These are phyloP conservation scores for Falco rusticolus DNA, from an alignment of 2,797 vertebrate species.

Conservation along the genomic window DNA sequence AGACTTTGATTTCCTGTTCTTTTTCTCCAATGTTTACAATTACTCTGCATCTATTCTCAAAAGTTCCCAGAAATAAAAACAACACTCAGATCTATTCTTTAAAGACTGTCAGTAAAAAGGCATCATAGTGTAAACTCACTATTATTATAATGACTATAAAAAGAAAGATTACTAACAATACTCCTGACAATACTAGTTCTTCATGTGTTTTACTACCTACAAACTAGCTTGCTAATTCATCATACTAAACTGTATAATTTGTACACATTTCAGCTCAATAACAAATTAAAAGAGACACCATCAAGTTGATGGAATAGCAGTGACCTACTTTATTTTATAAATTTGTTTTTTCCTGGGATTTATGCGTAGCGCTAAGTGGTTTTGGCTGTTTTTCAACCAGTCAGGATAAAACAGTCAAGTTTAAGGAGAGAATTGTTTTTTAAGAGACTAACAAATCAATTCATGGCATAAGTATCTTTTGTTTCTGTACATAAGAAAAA, in stretches of 20 bases:
- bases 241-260: neutral
- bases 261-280: neutral
- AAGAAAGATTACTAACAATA: conserved; percentile 12
- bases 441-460: neutral
- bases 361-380: neutral
- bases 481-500: neutral
- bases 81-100: neutral
- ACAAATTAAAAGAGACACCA: conserved; percentile 30
- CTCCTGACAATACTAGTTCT: neutral
- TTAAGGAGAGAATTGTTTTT: neutral
- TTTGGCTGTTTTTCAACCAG: neutral
- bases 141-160: conserved; percentile 11
- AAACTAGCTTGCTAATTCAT: conserved; percentile 3
- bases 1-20: neutral
- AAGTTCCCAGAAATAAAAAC: conserved; percentile 15
- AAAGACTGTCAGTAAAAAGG: conserved; percentile 4
- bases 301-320: neutral
- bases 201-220: neutral
- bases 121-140: neutral
- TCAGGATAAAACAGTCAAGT: neutral
- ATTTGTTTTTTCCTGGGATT: neutral
- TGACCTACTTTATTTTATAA: neutral
- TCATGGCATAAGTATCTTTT: neutral
- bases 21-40: neutral
- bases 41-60: neutral